A percentile compares a stretch with the other conserved stretches of the same genome.
These are phyloP conservation scores for Lacerta agilis DNA, from an alignment of 2,797 vertebrate species.

Conservation along the genomic window DNA sequence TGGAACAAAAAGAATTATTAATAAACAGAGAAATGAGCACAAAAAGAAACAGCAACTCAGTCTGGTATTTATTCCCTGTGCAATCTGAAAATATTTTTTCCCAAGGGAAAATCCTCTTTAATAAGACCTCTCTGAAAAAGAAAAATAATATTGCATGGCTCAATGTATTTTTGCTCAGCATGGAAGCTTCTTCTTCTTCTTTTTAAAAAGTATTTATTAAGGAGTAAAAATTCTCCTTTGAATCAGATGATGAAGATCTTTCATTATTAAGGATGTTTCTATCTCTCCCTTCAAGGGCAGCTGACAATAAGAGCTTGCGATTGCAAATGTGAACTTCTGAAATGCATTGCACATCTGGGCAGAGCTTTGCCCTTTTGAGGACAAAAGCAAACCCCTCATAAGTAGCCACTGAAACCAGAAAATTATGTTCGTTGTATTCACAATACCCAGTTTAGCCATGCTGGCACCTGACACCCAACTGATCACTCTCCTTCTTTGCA, in stretches of 20 bases:
- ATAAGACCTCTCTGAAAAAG: neutral
- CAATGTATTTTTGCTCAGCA: neutral
- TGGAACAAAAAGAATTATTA: neutral
- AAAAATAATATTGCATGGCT: neutral
- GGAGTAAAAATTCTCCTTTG: neutral
- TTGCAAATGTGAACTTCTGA: neutral
- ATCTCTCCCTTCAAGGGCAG: neutral
- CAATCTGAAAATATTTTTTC: neutral
- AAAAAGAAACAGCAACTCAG: neutral
- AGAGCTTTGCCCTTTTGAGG: neutral
- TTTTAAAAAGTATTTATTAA: neutral
- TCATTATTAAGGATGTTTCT: neutral
- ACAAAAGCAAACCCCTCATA: too few relatives aligned
- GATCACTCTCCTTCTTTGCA: constrained; percentile 44
- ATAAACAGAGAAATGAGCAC: neutral
- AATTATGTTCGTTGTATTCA: neutral
- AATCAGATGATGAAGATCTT: neutral
- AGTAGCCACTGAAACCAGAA: neutral
- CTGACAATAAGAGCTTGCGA: neutral
- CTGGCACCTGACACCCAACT: neutral
- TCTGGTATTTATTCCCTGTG: neutral
- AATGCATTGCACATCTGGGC: neutral
- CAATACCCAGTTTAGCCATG: neutral
- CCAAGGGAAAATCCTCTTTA: neutral
- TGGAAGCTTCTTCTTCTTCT: neutral